Evolutionary conservation across 2,797 vertebrate genomes (phyloP), one percentile per base, ranked within the genome.

Genomic region (Apogon hyalosoma): DNA sequence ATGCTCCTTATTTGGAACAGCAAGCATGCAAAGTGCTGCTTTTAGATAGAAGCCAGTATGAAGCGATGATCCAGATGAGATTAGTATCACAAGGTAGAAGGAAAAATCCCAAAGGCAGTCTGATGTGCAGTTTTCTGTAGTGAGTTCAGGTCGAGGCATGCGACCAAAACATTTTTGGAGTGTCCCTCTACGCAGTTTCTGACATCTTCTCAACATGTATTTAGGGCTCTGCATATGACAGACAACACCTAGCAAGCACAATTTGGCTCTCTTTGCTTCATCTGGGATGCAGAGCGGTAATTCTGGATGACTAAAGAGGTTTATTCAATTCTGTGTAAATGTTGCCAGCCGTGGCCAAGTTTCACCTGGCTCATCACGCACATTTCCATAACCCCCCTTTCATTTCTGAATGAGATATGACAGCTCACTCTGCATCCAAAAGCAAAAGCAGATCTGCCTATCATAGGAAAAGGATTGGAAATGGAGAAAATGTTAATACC

Each of bases 291-390:
- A 61, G 61, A 80, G 73, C 73, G 73, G 80, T 86, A 85, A 87
- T 89, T 86, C 66, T 74, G 75, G 69, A 83, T 76, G 80, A 91
- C 90, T 91, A 86, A 90, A 87, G 77, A 79, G 82, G 73, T 87
- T 90, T 86, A 77, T 82, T 82, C 63, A 28, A 82, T 84, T 80
- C 77, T 77, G 71, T 88, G 82, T 83, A 87, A 84, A 90, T 87
- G 80, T 87, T 77, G 75, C 77, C 79, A 72, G 55, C 49, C 43
- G 33, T 33, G 13, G 85, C 83, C 80, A 84, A 82, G 68, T 83
- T 89, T 87, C 75, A 86, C 84, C 82, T 82, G 85, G 83, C 83
- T 82, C 81, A 69, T 81, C 75, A 63, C 69, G 77, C 69, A 68
- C 71, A 78, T 87, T 85, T 86, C 75, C 83, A 76, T 68, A 87